Evolutionary conservation across 2,113 vertebrate species (phyloP), one percentile per base, ranked within the genome.

Genomic region (Collichthys lucidus): DNA sequence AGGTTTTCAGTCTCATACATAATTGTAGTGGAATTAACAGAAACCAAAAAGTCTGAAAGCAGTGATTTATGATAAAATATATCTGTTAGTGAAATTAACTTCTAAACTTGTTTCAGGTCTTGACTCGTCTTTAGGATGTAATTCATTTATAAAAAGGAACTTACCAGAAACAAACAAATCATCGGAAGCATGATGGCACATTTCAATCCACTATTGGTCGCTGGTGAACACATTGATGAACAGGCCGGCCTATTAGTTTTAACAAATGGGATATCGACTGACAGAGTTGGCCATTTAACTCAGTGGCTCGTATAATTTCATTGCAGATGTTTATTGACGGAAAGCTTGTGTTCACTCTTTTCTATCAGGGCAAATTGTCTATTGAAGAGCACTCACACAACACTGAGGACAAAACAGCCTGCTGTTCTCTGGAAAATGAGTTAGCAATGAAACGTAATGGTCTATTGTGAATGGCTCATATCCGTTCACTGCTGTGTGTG

Each of bases 381-480:
- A 2, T n/a, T 85, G 68, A 86, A 71, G 68, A 81, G 86, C 79
- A 29, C 50, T 79, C 50, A 29, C 16, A 24, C 42, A 69, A 20
- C 66, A 73, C 14, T 2, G 57, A 26, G 50, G 26, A 82, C 53
- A 69, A 31, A 80, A 42, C 74, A 49, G 49, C 47, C 15, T 4
- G 60, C 17, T 71, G 77, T 74, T 82, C 74, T 57, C 40, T 31
- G 2, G 78, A 78, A 86, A 92, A 88, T 80, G 31, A 81, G 47
- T 55, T 11, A 24, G 65, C 53, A 77, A 66, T 79, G 56, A 89
- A 70, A 82, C 22, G 5, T 91, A 89, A 91, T 89, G 77, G 49
- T 67, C 70, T 61, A 0, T 31, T 56, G 62, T 68, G n/a, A 84
- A 86, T 9, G 77, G 64, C 65, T 91, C 90, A 84, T 86, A 84